Evolutionary conservation across 2,888 invertebrate species (phyloP), one percentile per base, ranked within the genome.

Genomic region (Ophraella communa): DNA sequence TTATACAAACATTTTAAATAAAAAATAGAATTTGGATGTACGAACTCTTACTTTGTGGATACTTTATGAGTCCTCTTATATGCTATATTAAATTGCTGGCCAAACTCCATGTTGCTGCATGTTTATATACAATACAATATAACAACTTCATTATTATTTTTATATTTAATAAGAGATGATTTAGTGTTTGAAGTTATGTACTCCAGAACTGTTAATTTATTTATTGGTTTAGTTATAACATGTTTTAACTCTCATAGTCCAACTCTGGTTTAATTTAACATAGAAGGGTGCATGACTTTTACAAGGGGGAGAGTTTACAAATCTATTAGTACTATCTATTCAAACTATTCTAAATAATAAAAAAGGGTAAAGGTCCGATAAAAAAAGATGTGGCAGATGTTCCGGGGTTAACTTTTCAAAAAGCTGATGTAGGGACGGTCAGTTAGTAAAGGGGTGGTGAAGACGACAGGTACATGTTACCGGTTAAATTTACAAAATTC

Each of bases 261-360:
- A 51, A 10, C 27, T 24, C 49, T 51, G 49, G 3, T 51, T 51
- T 10, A 27, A 14, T 51, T 51, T 51, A 1, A 51, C 49, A 27
- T 21, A 11, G 21, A n/a, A 24, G 49, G 49, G 24, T 27, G 49
- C 27, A 49, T 24, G 49, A 49, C 23, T 49, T 24, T 49, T 14
- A 23, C 14, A 23, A 49, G 24, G 18, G 56, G 59, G 59, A 59
- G 33, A 49, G 27, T 51, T 51, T 62, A 55, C 49, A 54, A 44
- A 49, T 62, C 49, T 56, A 62, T 62, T 62, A 56, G 53, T 54
- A 24, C 53, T 63, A 59, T 59, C 59, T 59, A 51, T 59, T 59
- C 59, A 59, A 23, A 35, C 21, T 58, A 58, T 59, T 51, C 51
- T 14, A 35, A 59, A 49, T 51, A 51, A 47, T 47, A 58, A 39